phyloP scores from a whole-genome alignment of 2,113 vertebrate genomes.

The Zosterops borbonicus region DNA sequence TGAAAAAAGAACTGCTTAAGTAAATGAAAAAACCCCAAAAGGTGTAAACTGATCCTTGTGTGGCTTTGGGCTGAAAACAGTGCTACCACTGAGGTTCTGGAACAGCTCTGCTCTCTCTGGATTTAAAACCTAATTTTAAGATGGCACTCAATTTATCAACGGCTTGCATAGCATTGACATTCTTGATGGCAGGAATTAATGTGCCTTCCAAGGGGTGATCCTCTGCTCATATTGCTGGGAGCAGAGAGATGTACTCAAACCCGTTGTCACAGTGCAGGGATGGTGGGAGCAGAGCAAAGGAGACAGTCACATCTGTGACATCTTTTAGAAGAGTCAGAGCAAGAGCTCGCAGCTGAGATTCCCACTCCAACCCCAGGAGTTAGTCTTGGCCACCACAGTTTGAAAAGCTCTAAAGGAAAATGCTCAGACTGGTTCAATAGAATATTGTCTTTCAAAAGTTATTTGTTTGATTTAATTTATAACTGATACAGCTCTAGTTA shows the following conservation, averaged over 20 bases:
- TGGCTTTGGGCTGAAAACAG: not conserved
- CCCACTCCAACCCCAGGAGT: rapidly evolving
- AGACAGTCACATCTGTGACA: rapidly evolving
- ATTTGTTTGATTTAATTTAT: not conserved
- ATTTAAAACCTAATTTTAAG: not conserved
- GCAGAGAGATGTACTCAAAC: not conserved
- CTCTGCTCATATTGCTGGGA: not conserved
- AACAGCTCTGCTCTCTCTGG: not conserved
- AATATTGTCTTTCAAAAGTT: not conserved
- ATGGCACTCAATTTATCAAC: not conserved
- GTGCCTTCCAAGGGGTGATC: not conserved
- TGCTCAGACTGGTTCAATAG: not conserved
- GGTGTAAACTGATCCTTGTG: not conserved
- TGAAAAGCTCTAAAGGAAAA: not conserved
- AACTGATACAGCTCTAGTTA: not conserved
- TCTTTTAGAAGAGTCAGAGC: not conserved
- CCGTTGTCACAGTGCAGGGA: rapidly evolving
- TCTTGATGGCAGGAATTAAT: not conserved
- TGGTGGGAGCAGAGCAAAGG: rapidly evolving
- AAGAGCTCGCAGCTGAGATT: not conserved
- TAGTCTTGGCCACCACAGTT: not conserved
- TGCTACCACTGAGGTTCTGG: not conserved
- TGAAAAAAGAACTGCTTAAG: not conserved
- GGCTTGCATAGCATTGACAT: not conserved
- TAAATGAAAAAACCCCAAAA: not conserved